A percentile compares a stretch with the other conserved stretches of the same genome.
These are phyloP conservation scores for Ametastegia equiseti DNA, from an alignment of 2,888 invertebrate genomes.

Conservation along the genomic window DNA sequence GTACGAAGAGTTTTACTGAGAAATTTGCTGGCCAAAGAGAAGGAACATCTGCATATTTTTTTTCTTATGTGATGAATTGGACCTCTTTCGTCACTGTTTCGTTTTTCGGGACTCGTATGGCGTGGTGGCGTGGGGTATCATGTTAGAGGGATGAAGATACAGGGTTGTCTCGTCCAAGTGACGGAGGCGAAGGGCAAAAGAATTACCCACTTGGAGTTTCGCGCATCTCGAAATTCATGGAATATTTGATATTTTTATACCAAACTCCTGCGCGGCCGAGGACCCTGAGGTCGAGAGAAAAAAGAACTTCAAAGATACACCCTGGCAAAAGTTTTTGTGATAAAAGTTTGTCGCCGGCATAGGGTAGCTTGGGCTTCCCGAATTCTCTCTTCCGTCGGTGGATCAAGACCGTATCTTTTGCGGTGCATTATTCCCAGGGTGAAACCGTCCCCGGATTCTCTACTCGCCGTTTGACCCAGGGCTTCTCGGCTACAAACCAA, in stretches of 20 bases:
- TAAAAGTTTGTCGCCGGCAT: constrained; percentile 61
- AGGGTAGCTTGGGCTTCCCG: constrained; percentile 51
- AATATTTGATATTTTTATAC: constrained; percentile 65
- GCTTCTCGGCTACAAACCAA: constrained; percentile 58
- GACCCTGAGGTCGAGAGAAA: neutral
- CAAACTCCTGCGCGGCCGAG: constrained; percentile 7
- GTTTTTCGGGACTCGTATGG: neutral
- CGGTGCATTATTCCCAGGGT: constrained; percentile 68
- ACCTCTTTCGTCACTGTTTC: constrained; percentile 13
- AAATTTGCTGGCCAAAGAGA: too few species aligned
- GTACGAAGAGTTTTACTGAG: too few species aligned
- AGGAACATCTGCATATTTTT: too few species aligned
- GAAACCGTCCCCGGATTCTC: constrained; percentile 52
- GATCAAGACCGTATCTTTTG: constrained; percentile 63
- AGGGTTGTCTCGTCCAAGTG: constrained; percentile 25
- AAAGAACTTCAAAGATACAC: constrained; percentile 48
- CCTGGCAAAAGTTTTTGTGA: constrained; percentile 55
- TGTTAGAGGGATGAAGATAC: constrained; percentile 26
- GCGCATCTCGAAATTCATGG: constrained; percentile 67
- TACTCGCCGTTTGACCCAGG: constrained; percentile 33
- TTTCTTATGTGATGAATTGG: constrained; percentile 19
- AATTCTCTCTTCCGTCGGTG: constrained; percentile 49
- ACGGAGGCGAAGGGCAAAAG: constrained; percentile 23
- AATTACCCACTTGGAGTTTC: constrained; percentile 31
- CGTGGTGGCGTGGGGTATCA: constrained; percentile 7